Conservation (phyloP, 1,140 invertebrate genomes). For the Zaprionus kolodkinae region DNA sequence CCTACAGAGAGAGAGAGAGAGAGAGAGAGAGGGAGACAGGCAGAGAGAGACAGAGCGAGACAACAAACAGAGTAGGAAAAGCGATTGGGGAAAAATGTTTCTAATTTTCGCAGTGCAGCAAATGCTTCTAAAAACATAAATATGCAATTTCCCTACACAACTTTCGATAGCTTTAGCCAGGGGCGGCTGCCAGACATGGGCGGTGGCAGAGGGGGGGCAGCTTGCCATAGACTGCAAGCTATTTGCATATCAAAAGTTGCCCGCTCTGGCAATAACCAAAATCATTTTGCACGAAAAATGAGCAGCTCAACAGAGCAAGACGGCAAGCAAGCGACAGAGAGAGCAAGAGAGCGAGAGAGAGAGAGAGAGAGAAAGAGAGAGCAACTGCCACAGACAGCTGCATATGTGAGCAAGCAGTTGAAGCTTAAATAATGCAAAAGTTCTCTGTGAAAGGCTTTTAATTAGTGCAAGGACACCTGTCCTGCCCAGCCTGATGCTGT, state of each 20-base stretch:
- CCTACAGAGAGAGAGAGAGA: slow-evolving; percentile 4
- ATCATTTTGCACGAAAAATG: slow-evolving; percentile 73
- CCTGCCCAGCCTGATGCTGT: slow-evolving; percentile 19
- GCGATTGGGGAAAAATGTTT: slow-evolving; percentile 48
- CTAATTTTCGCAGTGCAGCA: slow-evolving; percentile 57
- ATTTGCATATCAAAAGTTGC: slow-evolving; percentile 75
- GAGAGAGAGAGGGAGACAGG: slow-evolving; percentile 23
- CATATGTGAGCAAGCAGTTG: slow-evolving; percentile 56
- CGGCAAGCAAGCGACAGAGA: slow-evolving; percentile 4
- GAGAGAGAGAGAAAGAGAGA: neutral
- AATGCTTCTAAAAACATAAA: slow-evolving; percentile 70
- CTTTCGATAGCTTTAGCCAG: slow-evolving; percentile 34
- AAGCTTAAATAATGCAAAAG: slow-evolving; percentile 72
- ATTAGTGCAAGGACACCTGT: slow-evolving; percentile 73
- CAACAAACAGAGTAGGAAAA: neutral
- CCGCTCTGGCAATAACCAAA: slow-evolving; percentile 37
- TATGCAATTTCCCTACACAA: slow-evolving; percentile 69
- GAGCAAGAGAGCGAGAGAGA: neutral
- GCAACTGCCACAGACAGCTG: neutral
- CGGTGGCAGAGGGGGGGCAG: no score
- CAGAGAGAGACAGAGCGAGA: slow-evolving; percentile 18
- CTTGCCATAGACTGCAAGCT: slow-evolving; percentile 51
- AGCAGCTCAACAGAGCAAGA: slow-evolving; percentile 51
- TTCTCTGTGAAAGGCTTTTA: slow-evolving; percentile 56
- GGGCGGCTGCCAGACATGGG: neutral